A percentile compares a stretch with the other conserved stretches of the same genome.
These are phyloP conservation scores for Propithecus coquereli DNA, from an alignment of 2,113 vertebrate species.

Conservation along the genomic window DNA sequence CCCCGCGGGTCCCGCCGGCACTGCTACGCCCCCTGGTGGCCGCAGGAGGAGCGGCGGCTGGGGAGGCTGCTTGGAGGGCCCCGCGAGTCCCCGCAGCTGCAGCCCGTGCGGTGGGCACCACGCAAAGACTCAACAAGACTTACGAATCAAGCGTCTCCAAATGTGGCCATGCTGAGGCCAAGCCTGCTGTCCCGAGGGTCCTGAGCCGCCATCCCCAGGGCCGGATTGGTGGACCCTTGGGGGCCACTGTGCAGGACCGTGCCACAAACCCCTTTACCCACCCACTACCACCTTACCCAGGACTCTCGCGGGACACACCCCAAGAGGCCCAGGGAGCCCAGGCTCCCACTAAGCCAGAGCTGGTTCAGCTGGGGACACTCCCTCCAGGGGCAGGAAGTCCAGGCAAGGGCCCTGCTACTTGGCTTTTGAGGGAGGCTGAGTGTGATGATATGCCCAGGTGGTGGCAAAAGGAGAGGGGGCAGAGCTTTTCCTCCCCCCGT, in stretches of 20 bases:
- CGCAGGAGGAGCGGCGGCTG: accelerated
- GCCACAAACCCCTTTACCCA: not conserved
- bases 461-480: not conserved
- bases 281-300: no score
- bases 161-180: not conserved
- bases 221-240: not conserved
- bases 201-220: not conserved
- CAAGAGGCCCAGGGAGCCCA: not conserved
- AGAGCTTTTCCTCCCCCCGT: not conserved
- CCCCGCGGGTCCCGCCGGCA: not conserved
- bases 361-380: not conserved
- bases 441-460: no score
- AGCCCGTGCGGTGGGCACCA: accelerated
- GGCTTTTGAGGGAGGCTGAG: not conserved
- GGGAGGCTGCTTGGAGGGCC: not conserved
- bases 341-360: not conserved
- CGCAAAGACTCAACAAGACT: no score
- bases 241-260: not conserved
- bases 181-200: not conserved
- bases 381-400: not conserved
- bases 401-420: not conserved
- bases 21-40: slow-evolving; percentile 19
- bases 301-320: not conserved
- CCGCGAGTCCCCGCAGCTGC: accelerated
- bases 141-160: no score